Evolutionary conservation across 2,888 invertebrate genomes (phyloP).

Genomic region (Physocephala rufipes): DNA sequence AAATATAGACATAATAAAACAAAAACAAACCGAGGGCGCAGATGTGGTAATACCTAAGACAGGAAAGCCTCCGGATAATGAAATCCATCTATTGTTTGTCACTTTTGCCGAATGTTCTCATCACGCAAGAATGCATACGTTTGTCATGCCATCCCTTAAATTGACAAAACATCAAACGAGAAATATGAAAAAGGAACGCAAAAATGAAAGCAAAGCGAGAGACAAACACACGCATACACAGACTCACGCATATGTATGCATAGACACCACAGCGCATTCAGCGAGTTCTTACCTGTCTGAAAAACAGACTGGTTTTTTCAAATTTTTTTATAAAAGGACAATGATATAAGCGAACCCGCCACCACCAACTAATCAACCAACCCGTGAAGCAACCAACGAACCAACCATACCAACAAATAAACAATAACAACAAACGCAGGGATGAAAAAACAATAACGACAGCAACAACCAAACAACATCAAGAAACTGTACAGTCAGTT

Average conservation of each 20-base stretch:
- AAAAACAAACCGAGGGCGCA: constrained; percentile 25
- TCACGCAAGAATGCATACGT: neutral
- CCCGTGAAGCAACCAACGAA: no score
- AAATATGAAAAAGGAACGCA: neutral
- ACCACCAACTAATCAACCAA: constrained; percentile 2
- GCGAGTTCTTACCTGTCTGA: neutral
- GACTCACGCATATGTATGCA: neutral
- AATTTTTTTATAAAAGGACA: neutral
- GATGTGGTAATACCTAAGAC: neutral
- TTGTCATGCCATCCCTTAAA: constrained; percentile 20
- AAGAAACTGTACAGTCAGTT: neutral
- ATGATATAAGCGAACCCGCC: neutral
- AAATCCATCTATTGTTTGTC: constrained; percentile 35
- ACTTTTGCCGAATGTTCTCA: constrained; percentile 30
- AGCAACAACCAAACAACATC: neutral
- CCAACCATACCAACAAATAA: no score
- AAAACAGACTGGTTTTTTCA: neutral
- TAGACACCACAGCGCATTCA: neutral
- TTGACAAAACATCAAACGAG: constrained; percentile 16
- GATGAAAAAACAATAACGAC: neutral
- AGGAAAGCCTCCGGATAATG: neutral
- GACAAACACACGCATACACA: neutral
- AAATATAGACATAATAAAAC: neutral
- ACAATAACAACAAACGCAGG: no score
- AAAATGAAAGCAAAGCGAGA: neutral